Evolutionary conservation across 1,140 invertebrate genomes (phyloP).

Genomic region (Drosophila leontia): DNA sequence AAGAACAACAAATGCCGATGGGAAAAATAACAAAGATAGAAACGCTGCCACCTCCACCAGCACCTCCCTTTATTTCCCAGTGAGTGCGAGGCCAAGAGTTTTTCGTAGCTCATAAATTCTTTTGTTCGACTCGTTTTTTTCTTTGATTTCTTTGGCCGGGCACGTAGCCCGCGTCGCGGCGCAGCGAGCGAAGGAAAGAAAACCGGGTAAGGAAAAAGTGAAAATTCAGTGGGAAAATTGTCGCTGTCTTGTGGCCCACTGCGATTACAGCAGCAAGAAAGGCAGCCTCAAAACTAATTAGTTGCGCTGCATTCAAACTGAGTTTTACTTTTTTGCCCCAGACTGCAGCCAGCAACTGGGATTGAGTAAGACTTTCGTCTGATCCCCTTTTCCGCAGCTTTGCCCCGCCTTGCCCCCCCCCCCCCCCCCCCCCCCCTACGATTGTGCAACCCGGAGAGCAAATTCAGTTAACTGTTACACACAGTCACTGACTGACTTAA

Average conservation of each 20-base stretch:
- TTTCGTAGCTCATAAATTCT: constrained; percentile 73
- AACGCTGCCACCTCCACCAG: constrained; percentile 6
- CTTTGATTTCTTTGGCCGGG: constrained; percentile 63
- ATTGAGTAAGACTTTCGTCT: constrained; percentile 76
- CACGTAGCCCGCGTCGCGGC: constrained; percentile 11
- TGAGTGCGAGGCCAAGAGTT: constrained; percentile 59
- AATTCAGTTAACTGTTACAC: constrained; percentile 81
- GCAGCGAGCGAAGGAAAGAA: constrained; percentile 18
- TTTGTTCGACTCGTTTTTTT: constrained; percentile 62
- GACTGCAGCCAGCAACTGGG: constrained; percentile 40
- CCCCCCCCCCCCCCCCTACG: neutral
- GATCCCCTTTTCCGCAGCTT: constrained; percentile 20
- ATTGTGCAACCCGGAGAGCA: constrained; percentile 39
- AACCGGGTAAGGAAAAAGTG: constrained; percentile 62
- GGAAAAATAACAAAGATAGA: constrained; percentile 66
- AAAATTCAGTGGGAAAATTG: constrained; percentile 81
- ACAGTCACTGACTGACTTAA: constrained; percentile 77
- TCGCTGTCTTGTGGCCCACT: constrained; percentile 64
- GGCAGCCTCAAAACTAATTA: constrained; percentile 76
- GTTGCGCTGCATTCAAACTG: constrained; percentile 71
- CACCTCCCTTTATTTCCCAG: constrained; percentile 10
- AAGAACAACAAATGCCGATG: constrained; percentile 63
- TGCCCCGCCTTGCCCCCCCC: neutral
- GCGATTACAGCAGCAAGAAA: constrained; percentile 55
- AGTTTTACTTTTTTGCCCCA: constrained; percentile 67